These are phyloP conservation scores for Mohoua ochrocephala DNA, from an alignment of 2,113 vertebrate genomes.

Conservation along the genomic window DNA sequence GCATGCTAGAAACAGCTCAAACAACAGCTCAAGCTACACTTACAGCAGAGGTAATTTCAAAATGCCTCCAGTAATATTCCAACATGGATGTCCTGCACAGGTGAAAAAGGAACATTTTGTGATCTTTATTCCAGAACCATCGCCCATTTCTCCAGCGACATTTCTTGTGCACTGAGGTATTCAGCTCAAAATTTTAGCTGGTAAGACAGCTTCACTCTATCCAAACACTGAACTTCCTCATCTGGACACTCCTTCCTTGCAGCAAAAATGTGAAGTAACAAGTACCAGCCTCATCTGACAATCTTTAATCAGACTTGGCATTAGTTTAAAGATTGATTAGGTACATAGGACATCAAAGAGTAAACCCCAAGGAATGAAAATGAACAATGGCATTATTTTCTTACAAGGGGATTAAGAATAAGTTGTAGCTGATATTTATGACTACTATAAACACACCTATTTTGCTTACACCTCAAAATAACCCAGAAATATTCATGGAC, in stretches of 20 bases:
- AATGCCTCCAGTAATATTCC: neutral
- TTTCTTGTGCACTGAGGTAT: neutral
- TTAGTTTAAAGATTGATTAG: conserved; percentile 48
- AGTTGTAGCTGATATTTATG: neutral
- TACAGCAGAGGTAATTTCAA: neutral
- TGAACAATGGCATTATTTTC: conserved; percentile 41
- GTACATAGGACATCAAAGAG: conserved; percentile 21
- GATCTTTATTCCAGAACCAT: neutral
- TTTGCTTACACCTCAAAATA: neutral
- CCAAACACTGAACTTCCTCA: neutral
- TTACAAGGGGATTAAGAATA: conserved; percentile 3
- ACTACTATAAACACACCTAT: neutral
- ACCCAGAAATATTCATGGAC: neutral
- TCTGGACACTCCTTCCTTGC: neutral
- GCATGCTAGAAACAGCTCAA: neutral
- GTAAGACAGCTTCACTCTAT: neutral
- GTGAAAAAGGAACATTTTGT: neutral
- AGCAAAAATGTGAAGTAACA: neutral
- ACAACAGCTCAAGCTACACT: neutral
- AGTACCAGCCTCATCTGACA: neutral
- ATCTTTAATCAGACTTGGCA: conserved; percentile 29
- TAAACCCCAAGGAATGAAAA: conserved; percentile 37
- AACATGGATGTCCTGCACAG: neutral
- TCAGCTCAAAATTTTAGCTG: neutral
- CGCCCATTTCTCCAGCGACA: neutral